Conservation (phyloP, 2,888 invertebrate species). For the Drepana falcataria region DNA sequence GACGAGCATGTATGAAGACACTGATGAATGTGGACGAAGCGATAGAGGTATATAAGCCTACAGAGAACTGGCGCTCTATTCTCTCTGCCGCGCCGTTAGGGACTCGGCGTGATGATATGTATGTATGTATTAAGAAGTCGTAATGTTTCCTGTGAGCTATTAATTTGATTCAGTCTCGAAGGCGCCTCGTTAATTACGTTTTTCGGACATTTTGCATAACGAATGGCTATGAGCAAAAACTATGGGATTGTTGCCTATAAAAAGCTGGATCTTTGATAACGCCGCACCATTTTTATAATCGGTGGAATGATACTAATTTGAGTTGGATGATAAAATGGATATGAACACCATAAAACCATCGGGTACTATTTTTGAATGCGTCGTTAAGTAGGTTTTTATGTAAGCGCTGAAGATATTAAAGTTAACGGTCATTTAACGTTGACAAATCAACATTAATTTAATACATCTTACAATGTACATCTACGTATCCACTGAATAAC, state of each 20-base stretch:
- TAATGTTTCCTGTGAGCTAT: conserved; percentile 41
- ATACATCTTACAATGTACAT: too few species aligned
- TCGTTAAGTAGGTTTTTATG: conserved; percentile 1
- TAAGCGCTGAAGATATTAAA: not conserved
- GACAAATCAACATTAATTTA: conserved; percentile 1
- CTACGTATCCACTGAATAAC: too few species aligned
- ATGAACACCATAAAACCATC: conserved; percentile 3
- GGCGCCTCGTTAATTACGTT: conserved; percentile 35
- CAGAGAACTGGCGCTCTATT: too few species aligned
- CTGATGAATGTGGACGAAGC: too few species aligned
- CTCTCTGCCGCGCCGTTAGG: too few species aligned
- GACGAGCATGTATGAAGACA: too few species aligned
- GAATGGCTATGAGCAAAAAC: conserved; percentile 35
- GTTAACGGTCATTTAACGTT: not conserved
- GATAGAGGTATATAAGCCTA: too few species aligned
- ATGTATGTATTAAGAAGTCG: conserved; percentile 19
- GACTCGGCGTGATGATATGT: too few species aligned
- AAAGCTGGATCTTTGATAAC: conserved; percentile 30
- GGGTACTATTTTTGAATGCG: not conserved
- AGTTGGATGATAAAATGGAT: conserved; percentile 6
- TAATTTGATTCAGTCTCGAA: conserved; percentile 23
- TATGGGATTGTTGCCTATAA: conserved; percentile 16
- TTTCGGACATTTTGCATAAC: conserved; percentile 45
- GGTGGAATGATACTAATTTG: conserved; percentile 24
- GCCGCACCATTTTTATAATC: conserved; percentile 23